Percentiles rank a stretch among this genome's conserved stretches.
Evolutionary conservation across 2,888 invertebrate species (phyloP).

Genomic region (Microdon myrmicae): DNA sequence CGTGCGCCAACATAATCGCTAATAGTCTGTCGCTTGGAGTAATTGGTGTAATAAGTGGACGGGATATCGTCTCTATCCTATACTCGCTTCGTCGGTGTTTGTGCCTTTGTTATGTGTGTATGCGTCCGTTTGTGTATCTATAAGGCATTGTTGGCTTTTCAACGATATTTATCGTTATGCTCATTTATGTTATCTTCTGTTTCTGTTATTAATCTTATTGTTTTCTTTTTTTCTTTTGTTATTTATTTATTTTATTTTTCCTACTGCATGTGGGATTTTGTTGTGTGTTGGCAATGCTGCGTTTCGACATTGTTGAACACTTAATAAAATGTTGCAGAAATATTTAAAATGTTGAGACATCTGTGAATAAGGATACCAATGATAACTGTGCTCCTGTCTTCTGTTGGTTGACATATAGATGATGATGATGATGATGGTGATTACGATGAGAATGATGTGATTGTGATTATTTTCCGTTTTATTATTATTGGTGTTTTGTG

Average conservation of each 20-base stretch:
- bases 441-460: conserved; percentile 29
- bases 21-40: conserved; percentile 49
- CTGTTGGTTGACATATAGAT: conserved; percentile 8
- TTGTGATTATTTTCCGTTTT: conserved; percentile 48
- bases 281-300: conserved; percentile 20
- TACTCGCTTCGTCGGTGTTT: neutral
- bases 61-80: too few relatives aligned
- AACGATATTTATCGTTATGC: too few relatives aligned
- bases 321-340: conserved; percentile 36
- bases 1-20: conserved; percentile 53
- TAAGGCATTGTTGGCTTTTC: too few relatives aligned
- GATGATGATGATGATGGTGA: conserved; percentile 7
- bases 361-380: too few relatives aligned
- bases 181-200: too few relatives aligned
- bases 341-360: conserved; percentile 47
- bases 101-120: too few relatives aligned
- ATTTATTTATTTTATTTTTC: neutral
- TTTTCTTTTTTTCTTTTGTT: neutral
- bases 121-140: too few relatives aligned
- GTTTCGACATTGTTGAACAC: conserved; percentile 2
- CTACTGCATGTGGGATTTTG: too few relatives aligned
- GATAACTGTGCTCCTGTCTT: too few relatives aligned
- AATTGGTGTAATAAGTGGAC: conserved; percentile 51
- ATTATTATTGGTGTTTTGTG: conserved; percentile 51
- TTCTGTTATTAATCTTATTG: conserved; percentile 16